Percentiles rank a stretch among this genome's conserved stretches.
phyloP scores from a whole-genome alignment of 1,140 invertebrate genomes.

The Cydia pomonella region DNA sequence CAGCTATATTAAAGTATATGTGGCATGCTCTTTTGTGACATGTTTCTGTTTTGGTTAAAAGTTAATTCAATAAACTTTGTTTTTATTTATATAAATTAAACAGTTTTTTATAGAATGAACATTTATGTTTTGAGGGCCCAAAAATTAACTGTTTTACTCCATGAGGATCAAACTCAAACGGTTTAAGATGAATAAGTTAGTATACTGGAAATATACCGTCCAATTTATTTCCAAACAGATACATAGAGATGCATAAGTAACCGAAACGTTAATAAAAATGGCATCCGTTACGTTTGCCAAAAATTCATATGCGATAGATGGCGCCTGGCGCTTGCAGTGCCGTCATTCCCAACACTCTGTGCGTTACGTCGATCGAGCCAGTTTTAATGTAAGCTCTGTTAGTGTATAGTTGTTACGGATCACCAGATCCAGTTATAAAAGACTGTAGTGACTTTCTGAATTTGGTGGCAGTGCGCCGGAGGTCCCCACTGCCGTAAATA shows the following conservation, averaged over 20 bases:
- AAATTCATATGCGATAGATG: slow-evolving; percentile 23
- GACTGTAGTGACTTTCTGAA: background rate
- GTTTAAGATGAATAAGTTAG: no score
- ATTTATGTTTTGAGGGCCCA: no score
- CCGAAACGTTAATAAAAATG: slow-evolving; percentile 9
- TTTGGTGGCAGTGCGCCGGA: background rate
- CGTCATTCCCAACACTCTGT: slow-evolving; percentile 1
- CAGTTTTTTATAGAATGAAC: no score
- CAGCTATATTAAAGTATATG: no score
- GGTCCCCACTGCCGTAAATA: slow-evolving; percentile 24
- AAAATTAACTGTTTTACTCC: no score
- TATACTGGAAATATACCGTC: background rate
- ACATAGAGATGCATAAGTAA: background rate
- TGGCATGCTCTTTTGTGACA: no score
- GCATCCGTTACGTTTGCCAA: slow-evolving; percentile 22
- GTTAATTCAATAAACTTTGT: no score
- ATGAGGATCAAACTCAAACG: no score
- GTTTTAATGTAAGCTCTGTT: background rate
- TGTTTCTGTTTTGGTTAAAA: no score
- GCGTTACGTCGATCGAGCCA: background rate
- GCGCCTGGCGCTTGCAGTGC: slow-evolving; percentile 21
- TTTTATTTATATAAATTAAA: no score
- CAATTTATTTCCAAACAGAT: background rate
- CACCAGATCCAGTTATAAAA: background rate
- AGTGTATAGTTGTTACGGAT: background rate